Evolutionary conservation across 2,797 vertebrate genomes (phyloP).

Genomic region (Nothura maculosa): DNA sequence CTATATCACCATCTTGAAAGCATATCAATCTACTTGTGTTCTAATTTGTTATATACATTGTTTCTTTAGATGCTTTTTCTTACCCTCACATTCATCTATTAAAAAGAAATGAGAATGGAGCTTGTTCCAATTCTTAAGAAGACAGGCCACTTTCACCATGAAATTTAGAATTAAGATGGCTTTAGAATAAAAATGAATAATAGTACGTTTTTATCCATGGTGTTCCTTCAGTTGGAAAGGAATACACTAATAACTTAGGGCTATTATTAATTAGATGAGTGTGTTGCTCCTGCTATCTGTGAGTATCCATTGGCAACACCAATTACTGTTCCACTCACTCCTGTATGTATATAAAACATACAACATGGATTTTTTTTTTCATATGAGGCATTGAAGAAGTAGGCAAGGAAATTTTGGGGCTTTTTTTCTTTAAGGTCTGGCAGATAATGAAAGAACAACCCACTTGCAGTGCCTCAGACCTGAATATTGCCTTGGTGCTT

Average conservation of each 20-base stretch:
- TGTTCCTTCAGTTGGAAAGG: constrained; percentile 25
- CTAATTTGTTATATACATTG: constrained; percentile 29
- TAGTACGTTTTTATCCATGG: neutral
- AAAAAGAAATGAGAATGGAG: constrained; percentile 22
- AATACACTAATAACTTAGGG: neutral
- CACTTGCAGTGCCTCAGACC: neutral
- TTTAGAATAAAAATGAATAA: constrained; percentile 22
- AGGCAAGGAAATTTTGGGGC: neutral
- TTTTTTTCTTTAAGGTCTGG: neutral
- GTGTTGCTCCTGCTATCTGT: neutral
- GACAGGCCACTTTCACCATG: neutral
- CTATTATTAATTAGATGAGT: neutral
- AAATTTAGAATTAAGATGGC: constrained; percentile 10
- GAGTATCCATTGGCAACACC: neutral
- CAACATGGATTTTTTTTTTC: neutral
- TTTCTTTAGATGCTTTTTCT: constrained; percentile 42
- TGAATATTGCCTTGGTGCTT: constrained; percentile 40
- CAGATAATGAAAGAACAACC: constrained; percentile 47
- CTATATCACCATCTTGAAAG: constrained; percentile 54
- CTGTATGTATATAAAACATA: neutral
- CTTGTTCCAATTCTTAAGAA: constrained; percentile 1
- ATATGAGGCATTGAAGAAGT: neutral
- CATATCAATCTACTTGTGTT: constrained; percentile 52
- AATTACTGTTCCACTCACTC: neutral
- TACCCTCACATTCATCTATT: constrained; percentile 9